Base-by-base conservation (phyloP, 1,140 invertebrate species). In the Sogatella furcifera region DNA sequence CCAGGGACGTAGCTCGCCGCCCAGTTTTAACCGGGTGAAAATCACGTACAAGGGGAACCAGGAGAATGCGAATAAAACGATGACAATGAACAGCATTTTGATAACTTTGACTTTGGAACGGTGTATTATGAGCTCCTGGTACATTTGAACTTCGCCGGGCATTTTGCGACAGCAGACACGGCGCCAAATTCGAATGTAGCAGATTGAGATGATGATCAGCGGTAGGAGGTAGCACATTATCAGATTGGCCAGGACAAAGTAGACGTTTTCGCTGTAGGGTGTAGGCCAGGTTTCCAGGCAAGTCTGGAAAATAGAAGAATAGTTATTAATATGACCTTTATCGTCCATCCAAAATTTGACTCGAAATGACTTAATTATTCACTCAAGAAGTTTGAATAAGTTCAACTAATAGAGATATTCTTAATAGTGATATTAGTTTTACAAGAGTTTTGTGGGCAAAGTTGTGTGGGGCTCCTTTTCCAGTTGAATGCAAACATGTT, bases 41-140 rank as follows among this genome's bases (percentile, higher is more conserved):
- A 80, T 71, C 11, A 70, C 73, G 70, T 86, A 86, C 1, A 86
- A 72, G 2, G 84, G 84, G 21, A 83, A 69, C 84, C 84, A 86
- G 11, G 81, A 83, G 4, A 82, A 68, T 4, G 80, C 77, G 69
- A 86, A 86, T 1, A 82, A 70, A 5, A 82, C 67, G 0, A 84
- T 79, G 2, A 86, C 83, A 0, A 81, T 76, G 3, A 82, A 67
- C 57, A 86, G 68, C 84, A 86, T 86, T 69, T 84, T 83, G 57
- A 84, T 73, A 3, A 83, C 81, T 62, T 76, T 74, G 17, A 66
- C 56, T 60, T 68, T 65, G 11, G 64, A 68, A 10, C 68, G 58
- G 28, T 67, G 67, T 3, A 70, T 62, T 22, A 71, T 65, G 19
- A 64, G 28, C 13, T 69, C 55, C 4, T 61, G 63, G 43, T 69